Conservation (phyloP, 2,888 invertebrate genomes). For the Lamellibrachia columna region DNA sequence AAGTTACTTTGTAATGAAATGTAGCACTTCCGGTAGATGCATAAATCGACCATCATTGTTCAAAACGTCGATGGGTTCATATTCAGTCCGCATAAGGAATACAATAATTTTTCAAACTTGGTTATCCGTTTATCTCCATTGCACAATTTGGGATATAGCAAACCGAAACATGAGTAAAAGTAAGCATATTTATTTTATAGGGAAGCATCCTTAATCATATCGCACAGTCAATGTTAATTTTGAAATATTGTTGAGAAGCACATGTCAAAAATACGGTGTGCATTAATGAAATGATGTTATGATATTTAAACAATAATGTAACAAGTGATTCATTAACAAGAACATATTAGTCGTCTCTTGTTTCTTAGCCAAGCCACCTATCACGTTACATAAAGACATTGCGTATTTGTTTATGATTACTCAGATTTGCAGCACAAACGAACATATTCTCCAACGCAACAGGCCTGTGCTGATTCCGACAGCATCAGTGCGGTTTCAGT, state of each 20-base stretch:
- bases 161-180: not conserved
- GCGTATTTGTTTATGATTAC: no score
- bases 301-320: not conserved
- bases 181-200: not conserved
- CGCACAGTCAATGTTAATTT: not conserved
- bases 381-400: no score
- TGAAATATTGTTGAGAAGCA: not conserved
- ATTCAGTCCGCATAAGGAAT: not conserved
- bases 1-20: no score
- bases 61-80: not conserved
- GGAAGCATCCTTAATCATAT: not conserved
- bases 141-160: not conserved
- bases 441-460: no score
- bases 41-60: not conserved
- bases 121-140: not conserved
- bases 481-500: no score
- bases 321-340: not conserved
- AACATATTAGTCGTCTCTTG: no score
- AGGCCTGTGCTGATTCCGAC: no score
- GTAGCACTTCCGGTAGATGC: no score
- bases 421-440: no score
- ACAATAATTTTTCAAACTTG: not conserved
- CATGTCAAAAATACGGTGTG: not conserved
- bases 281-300: not conserved
- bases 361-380: no score